phyloP scores from a whole-genome alignment of 2,113 vertebrate species.

The Cottus gobio region DNA sequence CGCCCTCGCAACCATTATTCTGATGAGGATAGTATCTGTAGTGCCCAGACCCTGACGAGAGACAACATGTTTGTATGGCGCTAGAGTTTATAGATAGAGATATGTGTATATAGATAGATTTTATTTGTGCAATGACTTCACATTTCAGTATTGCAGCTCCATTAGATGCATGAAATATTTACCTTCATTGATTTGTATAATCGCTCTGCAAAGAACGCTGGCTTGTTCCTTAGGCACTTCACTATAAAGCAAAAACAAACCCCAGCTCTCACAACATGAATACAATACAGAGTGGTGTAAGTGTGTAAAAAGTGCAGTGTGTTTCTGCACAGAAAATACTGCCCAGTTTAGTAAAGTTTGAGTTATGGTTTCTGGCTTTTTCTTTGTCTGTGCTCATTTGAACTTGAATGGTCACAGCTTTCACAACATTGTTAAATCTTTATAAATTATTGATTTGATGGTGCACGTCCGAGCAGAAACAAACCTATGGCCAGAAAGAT shows the following conservation, averaged over 20 bases:
- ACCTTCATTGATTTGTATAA: slow-evolving; percentile 99
- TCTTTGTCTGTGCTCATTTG: background rate
- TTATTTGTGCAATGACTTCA: background rate
- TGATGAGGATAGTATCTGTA: slow-evolving; percentile 90
- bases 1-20: slow-evolving; percentile 93
- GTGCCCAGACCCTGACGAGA: slow-evolving; percentile 91
- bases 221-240: slow-evolving; percentile 87
- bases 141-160: background rate
- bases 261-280: background rate
- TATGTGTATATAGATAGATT: background rate
- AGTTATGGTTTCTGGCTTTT: background rate
- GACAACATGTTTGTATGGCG: background rate
- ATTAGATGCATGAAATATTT: slow-evolving; percentile 55
- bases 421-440: background rate
- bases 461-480: slow-evolving; percentile 20
- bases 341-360: background rate
- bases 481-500: slow-evolving; percentile 93
- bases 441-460: background rate
- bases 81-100: background rate
- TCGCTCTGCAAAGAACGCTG: slow-evolving; percentile 93
- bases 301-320: background rate
- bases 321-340: background rate
- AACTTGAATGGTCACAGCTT: background rate
- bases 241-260: slow-evolving; percentile 83
- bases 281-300: background rate